Percentiles rank a stretch among this genome's conserved stretches.
phyloP scores from a whole-genome alignment of 2,113 vertebrate genomes.

The Oceanodroma tethys region DNA sequence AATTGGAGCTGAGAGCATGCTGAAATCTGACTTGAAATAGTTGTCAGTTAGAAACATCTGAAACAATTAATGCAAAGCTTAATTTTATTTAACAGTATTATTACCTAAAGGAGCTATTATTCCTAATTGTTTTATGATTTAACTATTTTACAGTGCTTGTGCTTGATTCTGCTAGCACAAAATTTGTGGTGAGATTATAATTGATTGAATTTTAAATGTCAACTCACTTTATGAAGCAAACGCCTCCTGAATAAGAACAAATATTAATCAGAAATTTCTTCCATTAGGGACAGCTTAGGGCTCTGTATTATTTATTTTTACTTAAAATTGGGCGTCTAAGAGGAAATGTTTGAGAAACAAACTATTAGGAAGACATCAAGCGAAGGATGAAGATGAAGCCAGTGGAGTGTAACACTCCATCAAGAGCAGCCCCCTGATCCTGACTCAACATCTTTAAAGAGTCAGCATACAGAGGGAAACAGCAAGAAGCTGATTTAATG shows the following conservation, averaged over 20 bases:
- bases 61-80: neutral
- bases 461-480: neutral
- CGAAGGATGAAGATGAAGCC: neutral
- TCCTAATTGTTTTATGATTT: conserved; percentile 13
- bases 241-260: neutral
- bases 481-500: neutral
- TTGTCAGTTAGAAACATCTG: neutral
- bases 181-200: neutral
- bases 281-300: neutral
- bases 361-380: neutral
- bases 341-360: neutral
- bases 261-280: neutral
- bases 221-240: neutral
- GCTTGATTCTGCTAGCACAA: neutral
- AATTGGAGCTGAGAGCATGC: neutral
- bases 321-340: neutral
- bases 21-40: neutral
- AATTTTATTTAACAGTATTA: conserved; percentile 8
- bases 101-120: neutral
- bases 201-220: conserved; percentile 27
- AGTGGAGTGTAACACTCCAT: neutral
- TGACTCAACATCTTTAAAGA: neutral
- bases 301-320: neutral
- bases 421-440: neutral
- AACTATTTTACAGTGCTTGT: neutral